Conservation (phyloP, 1,140 invertebrate species). For the Lordiphosa stackelbergi region DNA sequence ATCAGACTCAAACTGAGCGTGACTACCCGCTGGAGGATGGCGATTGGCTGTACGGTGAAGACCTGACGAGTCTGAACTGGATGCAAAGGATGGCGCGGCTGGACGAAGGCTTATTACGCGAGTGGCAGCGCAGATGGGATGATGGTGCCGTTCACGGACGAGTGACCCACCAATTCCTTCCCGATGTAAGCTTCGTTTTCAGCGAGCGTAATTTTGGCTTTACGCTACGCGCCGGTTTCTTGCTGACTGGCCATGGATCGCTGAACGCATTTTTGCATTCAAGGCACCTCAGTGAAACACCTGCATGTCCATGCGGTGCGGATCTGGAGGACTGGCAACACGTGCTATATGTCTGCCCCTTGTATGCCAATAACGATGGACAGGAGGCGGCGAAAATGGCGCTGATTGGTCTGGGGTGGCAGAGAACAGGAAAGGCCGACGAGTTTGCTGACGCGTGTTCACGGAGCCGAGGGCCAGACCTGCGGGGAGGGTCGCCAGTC, state of each 20-base stretch:
- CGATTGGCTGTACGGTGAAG: no score
- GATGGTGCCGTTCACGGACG: no score
- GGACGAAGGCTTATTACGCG: conserved; percentile 1
- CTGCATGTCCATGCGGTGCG: conserved; percentile 1
- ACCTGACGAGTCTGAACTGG: not conserved
- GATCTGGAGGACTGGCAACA: not conserved
- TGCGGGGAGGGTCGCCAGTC: no score
- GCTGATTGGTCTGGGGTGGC: not conserved
- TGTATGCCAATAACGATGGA: no score
- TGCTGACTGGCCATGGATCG: no score
- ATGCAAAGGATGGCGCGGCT: not conserved
- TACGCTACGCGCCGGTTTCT: conserved; percentile 5
- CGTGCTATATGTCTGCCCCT: not conserved
- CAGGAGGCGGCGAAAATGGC: no score
- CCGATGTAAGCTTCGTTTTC: conserved; percentile 1
- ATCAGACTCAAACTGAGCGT: no score
- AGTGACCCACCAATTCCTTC: no score
- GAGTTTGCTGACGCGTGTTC: no score
- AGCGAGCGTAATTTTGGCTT: conserved; percentile 13
- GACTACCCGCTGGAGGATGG: no score
- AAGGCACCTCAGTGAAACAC: conserved; percentile 23
- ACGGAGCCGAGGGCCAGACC: no score
- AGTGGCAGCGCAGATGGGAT: conserved; percentile 20
- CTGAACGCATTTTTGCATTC: not conserved
- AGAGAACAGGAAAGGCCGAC: not conserved